Evolutionary conservation across 2,797 vertebrate genomes (phyloP).

Genomic region (Neosalanx taihuensis): DNA sequence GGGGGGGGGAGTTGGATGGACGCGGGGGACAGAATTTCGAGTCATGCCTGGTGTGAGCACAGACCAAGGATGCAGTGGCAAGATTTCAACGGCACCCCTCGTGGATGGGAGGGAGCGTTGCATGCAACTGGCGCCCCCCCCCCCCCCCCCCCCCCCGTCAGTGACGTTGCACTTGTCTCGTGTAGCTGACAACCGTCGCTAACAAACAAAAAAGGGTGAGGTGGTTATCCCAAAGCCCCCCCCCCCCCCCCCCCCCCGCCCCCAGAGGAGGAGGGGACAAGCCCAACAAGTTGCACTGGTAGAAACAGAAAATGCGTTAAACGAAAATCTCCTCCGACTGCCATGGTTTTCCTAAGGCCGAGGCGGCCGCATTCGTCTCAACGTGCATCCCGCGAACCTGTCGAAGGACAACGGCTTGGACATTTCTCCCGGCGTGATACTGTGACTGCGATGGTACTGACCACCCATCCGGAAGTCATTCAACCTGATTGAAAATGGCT

Average conservation of each 20-base stretch:
- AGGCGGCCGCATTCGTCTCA: background rate
- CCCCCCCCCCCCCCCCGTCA: slow-evolving; percentile 30
- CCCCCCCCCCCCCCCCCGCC: slow-evolving; percentile 58
- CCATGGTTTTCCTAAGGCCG: slow-evolving; percentile 63
- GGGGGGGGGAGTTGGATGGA: slow-evolving; percentile 49
- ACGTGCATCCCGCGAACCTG: background rate
- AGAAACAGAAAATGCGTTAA: slow-evolving; percentile 77
- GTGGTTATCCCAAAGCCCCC: slow-evolving; percentile 60
- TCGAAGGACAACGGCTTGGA: background rate
- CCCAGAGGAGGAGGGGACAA: slow-evolving; percentile 49
- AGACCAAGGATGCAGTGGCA: slow-evolving; percentile 61
- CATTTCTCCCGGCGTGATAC: background rate
- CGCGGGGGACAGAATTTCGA: slow-evolving; percentile 41
- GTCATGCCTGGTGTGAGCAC: slow-evolving; percentile 66
- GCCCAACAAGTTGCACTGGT: slow-evolving; percentile 69
- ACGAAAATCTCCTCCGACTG: slow-evolving; percentile 49
- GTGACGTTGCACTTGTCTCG: slow-evolving; percentile 59
- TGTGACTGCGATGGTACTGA: background rate
- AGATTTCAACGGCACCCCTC: slow-evolving; percentile 60
- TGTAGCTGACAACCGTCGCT: slow-evolving; percentile 55
- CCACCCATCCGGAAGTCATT: too few relatives aligned
- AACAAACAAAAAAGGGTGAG: slow-evolving; percentile 58
- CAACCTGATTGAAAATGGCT: too few relatives aligned
- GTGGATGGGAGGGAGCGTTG: slow-evolving; percentile 55
- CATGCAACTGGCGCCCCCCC: slow-evolving; percentile 67